A percentile compares a stretch with the other conserved stretches of the same genome.
Evolutionary conservation across 2,888 invertebrate species (phyloP).

Genomic region (Dolomedes plantarius): DNA sequence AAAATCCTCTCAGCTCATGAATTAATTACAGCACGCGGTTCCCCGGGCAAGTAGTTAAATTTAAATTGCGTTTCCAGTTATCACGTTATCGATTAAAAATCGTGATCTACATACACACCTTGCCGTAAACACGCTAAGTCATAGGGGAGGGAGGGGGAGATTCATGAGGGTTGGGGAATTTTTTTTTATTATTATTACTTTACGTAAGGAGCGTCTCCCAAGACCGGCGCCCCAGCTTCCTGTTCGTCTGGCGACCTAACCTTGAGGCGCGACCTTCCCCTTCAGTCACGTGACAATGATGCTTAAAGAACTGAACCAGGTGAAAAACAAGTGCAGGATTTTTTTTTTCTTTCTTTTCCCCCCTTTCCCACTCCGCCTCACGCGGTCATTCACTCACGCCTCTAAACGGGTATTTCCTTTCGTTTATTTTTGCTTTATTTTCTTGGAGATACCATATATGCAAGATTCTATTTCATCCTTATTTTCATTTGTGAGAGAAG

Average conservation of each 20-base stretch:
- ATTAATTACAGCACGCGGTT: no score
- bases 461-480: not conserved
- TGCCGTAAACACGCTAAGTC: no score
- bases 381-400: not conserved
- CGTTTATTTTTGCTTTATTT: no score
- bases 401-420: conserved; percentile 9
- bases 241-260: conserved; percentile 48
- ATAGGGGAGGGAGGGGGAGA: no score
- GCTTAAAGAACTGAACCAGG: conserved; percentile 40
- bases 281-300: conserved; percentile 13
- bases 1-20: no score
- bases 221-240: conserved; percentile 36
- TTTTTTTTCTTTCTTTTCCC: not conserved
- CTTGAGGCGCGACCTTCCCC: conserved; percentile 51
- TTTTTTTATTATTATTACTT: no score
- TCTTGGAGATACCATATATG: not conserved
- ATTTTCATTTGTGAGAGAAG: no score
- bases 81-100: no score
- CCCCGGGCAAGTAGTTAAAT: no score
- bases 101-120: no score
- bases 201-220: not conserved
- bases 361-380: not conserved
- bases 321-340: conserved; percentile 17
- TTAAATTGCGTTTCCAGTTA: no score
- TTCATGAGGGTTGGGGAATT: no score